Percentiles rank a stretch among this genome's conserved stretches.
Evolutionary conservation across 2,113 vertebrate genomes (phyloP).

Genomic region (Antechinus stuartii): DNA sequence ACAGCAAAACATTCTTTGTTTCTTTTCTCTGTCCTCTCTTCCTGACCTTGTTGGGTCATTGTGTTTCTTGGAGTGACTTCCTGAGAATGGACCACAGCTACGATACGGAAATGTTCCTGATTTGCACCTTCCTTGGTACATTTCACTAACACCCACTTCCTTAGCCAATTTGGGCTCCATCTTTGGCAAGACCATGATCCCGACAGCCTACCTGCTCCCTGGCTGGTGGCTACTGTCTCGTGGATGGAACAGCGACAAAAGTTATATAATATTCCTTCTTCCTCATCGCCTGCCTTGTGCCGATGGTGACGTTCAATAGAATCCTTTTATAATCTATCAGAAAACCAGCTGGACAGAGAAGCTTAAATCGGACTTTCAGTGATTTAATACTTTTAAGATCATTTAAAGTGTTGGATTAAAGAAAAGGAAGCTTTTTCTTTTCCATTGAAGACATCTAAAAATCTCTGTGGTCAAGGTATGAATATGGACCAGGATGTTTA

Average conservation of each 20-base stretch:
- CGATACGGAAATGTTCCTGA: neutral
- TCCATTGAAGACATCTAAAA: neutral
- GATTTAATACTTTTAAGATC: neutral
- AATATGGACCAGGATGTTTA: neutral
- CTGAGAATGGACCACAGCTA: neutral
- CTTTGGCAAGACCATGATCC: neutral
- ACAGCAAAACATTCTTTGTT: neutral
- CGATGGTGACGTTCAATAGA: neutral
- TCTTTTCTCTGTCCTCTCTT: neutral
- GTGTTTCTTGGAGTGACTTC: neutral
- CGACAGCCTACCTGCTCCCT: neutral
- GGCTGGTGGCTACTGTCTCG: neutral
- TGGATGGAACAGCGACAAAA: neutral
- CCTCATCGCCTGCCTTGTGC: neutral
- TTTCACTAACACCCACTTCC: neutral
- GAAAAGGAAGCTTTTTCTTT: no score
- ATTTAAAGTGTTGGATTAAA: neutral
- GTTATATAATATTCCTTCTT: neutral
- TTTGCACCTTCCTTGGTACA: neutral
- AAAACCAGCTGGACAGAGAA: neutral
- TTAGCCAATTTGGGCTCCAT: neutral
- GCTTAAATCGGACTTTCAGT: neutral
- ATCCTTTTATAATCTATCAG: neutral
- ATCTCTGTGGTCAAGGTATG: neutral
- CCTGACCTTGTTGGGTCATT: neutral